Conservation (phyloP, 2,888 invertebrate genomes). For the Noctua fimbriata region DNA sequence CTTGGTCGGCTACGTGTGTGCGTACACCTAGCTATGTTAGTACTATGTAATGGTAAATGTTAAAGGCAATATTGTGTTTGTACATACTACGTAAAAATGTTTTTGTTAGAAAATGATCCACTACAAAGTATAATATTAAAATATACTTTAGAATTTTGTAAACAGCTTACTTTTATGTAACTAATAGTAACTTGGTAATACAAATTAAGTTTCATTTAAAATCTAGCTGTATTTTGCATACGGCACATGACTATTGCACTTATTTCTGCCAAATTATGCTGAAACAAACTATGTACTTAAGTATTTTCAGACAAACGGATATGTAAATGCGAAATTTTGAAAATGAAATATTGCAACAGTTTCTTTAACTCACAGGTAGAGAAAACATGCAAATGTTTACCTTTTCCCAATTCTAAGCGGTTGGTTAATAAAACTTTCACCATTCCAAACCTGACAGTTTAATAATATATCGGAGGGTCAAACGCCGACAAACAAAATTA, state of each 20-base stretch:
- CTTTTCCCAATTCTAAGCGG: conserved; percentile 8
- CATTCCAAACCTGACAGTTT: conserved; percentile 28
- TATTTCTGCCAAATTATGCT: neutral
- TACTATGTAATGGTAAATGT: neutral
- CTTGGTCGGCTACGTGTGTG: conserved; percentile 1
- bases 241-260: neutral
- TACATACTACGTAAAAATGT: no score
- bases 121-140: neutral
- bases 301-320: neutral
- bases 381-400: neutral
- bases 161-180: neutral
- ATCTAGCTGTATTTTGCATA: neutral
- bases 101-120: neutral
- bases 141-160: neutral
- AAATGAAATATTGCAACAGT: neutral
- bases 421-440: conserved; percentile 18
- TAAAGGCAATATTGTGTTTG: neutral
- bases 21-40: neutral
- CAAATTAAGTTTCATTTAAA: no score
- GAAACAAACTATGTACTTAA: neutral
- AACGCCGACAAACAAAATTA: conserved; percentile 25
- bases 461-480: conserved; percentile 26
- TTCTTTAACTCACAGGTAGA: neutral
- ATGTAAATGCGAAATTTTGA: neutral
- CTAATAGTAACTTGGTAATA: neutral